Conservation (phyloP, 2,113 vertebrate species). For the Cervus canadensis region DNA sequence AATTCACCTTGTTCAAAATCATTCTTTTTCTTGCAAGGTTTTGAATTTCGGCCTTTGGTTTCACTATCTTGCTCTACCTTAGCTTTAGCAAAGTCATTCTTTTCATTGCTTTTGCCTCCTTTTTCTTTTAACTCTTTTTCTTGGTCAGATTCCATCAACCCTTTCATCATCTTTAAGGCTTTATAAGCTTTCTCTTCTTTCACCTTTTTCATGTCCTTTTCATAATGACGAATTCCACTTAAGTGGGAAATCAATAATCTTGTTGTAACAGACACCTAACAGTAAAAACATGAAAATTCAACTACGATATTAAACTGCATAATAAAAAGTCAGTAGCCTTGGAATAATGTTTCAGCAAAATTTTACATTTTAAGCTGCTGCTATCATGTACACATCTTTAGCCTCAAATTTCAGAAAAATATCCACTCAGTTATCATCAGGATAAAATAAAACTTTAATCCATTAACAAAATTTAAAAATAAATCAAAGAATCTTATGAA, state of each 20-base stretch:
- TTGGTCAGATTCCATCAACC: constrained; percentile 54
- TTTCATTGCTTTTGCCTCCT: constrained; percentile 75
- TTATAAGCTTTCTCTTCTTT: constrained; percentile 89
- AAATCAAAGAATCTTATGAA: not conserved
- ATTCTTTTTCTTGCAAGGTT: constrained; percentile 80
- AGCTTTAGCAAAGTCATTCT: constrained; percentile 59
- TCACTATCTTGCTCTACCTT: constrained; percentile 74
- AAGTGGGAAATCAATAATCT: constrained; percentile 93
- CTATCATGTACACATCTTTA: not conserved
- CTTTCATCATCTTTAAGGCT: constrained; percentile 77
- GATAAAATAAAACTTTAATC: not conserved
- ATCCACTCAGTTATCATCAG: not conserved
- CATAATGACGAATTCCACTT: constrained; percentile 98
- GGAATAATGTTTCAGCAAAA: not conserved
- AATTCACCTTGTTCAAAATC: constrained; percentile 94
- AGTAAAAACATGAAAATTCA: constrained; percentile 36
- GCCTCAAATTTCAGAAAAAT: constrained; percentile 31
- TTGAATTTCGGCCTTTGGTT: constrained; percentile 70
- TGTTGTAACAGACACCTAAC: constrained; percentile 91
- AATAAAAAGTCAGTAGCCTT: not conserved
- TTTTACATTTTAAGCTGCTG: not conserved
- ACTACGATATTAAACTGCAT: not conserved
- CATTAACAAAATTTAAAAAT: not conserved
- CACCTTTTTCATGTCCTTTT: constrained; percentile 93
- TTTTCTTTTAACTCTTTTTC: constrained; percentile 76